Conservation (phyloP, 2,888 invertebrate species). For the Eupithecia tripunctaria region DNA sequence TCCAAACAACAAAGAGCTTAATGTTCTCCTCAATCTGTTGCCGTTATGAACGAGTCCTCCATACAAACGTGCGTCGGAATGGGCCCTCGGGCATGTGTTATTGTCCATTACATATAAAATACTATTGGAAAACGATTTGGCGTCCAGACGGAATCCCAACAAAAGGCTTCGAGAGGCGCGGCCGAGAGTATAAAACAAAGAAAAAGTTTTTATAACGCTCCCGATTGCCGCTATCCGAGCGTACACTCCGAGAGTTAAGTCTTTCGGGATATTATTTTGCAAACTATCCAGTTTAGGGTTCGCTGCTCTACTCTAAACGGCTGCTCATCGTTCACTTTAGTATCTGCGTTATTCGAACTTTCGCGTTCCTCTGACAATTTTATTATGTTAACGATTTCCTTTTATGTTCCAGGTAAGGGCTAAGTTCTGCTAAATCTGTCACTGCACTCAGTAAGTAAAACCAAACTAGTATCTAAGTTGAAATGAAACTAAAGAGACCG, state of each 20-base stretch:
- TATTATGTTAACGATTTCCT: not conserved
- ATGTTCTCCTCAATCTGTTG: conserved; percentile 44
- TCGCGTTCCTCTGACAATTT: not conserved
- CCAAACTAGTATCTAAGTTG: not conserved
- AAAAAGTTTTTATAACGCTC: conserved; percentile 73
- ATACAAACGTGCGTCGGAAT: conserved; percentile 52
- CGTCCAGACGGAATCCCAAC: conserved; percentile 62
- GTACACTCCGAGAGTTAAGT: conserved; percentile 48
- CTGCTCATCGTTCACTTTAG: conserved; percentile 14
- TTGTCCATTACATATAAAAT: conserved; percentile 76
- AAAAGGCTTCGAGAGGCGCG: conserved; percentile 44
- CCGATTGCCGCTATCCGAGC: conserved; percentile 60
- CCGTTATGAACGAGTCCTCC: conserved; percentile 50
- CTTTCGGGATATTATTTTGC: conserved; percentile 42
- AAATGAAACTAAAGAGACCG: not conserved
- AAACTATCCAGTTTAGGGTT: conserved; percentile 34
- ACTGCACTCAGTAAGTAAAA: not conserved
- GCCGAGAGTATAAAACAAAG: conserved; percentile 70
- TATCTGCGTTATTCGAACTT: not conserved
- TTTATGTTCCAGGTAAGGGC: conserved; percentile 13
- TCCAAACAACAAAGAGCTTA: conserved; percentile 34
- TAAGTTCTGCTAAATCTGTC: not conserved
- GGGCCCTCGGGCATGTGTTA: conserved; percentile 66
- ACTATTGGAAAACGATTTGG: conserved; percentile 80
- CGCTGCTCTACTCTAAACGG: conserved; percentile 21